A percentile compares a stretch with the other conserved stretches of the same genome.
phyloP scores from a whole-genome alignment of 2,113 vertebrate genomes.

The Rhinopomastus cyanomelas region DNA sequence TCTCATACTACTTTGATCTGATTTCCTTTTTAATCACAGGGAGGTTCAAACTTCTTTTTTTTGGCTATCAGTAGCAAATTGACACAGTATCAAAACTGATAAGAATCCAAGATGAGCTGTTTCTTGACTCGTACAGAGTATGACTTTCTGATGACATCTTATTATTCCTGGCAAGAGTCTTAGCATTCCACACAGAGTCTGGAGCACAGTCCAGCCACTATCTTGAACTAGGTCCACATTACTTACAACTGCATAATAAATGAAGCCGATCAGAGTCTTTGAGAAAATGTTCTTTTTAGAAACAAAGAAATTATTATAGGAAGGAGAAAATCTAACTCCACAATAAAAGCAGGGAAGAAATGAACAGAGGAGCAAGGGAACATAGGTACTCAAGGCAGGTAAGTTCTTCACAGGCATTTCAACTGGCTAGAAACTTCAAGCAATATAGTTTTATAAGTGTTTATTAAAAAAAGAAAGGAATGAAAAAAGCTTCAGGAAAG shows the following conservation, averaged over 20 bases:
- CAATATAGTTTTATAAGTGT: slow-evolving; percentile 67
- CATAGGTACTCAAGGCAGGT: slow-evolving; percentile 47
- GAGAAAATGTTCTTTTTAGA: neutral
- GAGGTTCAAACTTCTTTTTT: neutral
- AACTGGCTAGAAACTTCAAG: slow-evolving; percentile 48
- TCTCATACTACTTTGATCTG: neutral
- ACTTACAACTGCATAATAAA: neutral
- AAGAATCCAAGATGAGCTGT: neutral
- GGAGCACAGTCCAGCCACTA: neutral
- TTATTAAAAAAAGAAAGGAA: slow-evolving; percentile 70
- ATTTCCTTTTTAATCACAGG: neutral
- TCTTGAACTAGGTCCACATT: neutral
- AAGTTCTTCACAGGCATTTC: slow-evolving; percentile 28
- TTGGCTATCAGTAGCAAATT: neutral
- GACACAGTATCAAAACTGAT: neutral
- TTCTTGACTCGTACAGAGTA: neutral
- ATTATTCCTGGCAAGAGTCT: neutral
- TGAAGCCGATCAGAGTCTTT: neutral
- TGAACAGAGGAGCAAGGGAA: slow-evolving; percentile 28
- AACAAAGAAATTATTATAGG: neutral
- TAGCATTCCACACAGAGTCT: neutral
- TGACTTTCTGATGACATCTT: neutral
- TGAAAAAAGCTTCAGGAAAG: slow-evolving; percentile 67
- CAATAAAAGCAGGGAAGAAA: slow-evolving; percentile 6
- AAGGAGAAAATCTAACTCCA: neutral